Evolutionary conservation across 2,888 invertebrate genomes (phyloP), one percentile per base, ranked within the genome.

Genomic region (Drosophila lacicola): DNA sequence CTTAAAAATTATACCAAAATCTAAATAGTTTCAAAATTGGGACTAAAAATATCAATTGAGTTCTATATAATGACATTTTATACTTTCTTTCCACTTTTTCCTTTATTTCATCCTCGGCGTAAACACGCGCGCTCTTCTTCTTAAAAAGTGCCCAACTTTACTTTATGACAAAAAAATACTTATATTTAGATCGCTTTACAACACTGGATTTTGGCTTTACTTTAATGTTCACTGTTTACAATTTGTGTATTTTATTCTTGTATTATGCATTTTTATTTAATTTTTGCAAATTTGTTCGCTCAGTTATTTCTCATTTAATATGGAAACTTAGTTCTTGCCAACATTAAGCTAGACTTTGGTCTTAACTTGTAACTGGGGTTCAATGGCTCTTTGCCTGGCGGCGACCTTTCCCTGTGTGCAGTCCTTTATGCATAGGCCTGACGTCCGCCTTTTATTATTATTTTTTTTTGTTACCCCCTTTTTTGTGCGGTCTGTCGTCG

Each of bases 311-410:
- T 3, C 19, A n/a, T 33, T 2, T 8, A 14, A 21, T 21, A 36
- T 34, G 3, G 11, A 2, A 1, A 14, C 39, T 42, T 17, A 14
- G 8, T 17, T 49, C 11, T 41, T 5, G 41, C n/a, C 39, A 41
- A 33, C 19, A 17, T 50, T 14, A 21, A 21, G 51, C 13, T 51
- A 53, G 65, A 29, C 61, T 71, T 47, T 49, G 13, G 53, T 72
- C 57, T 63, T 72, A 68, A 49, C 68, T 56, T 65, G 77, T 37
- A 61, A 65, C 75, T 60, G 63, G 69, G 65, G 76, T 76, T 76
- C 76, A 76, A 76, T 76, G 76, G 46, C 76, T 72, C 37, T 63
- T 60, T 61, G 72, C 72, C 74, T 69, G 69, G 64, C 74, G 73
- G 69, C 74, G 74, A 73, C 74, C 74, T 76, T 76, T 73, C 53